Conservation (phyloP, 2,113 vertebrate genomes). For the Parotia lawesii region DNA sequence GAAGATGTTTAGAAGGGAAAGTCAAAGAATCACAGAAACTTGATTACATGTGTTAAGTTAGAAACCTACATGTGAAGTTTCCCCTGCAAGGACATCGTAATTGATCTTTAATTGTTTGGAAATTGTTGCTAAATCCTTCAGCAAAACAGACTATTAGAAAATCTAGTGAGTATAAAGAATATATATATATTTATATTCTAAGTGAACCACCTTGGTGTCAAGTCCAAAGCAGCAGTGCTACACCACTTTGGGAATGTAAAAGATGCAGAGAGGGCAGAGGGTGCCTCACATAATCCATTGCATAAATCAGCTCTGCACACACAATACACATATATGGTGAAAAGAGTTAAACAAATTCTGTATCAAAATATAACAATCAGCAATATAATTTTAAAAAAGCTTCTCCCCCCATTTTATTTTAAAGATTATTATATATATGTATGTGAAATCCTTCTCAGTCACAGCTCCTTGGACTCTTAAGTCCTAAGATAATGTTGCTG, state of each 20-base stretch:
- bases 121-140: neutral
- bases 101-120: neutral
- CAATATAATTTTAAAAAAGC: neutral
- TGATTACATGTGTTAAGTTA: neutral
- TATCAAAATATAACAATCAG: neutral
- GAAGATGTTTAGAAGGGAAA: neutral
- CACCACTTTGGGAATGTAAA: neutral
- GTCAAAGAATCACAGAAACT: neutral
- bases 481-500: neutral
- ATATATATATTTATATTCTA: neutral
- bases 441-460: neutral
- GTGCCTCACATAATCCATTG: neutral
- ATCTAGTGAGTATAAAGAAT: neutral
- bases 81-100: neutral
- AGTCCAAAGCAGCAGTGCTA: neutral
- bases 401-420: neutral
- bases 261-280: accelerated
- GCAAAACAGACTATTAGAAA: neutral
- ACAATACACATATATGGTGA: neutral
- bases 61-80: neutral
- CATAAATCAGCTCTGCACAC: neutral
- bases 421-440: neutral
- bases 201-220: neutral
- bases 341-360: neutral
- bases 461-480: neutral